Evolutionary conservation across 1,140 invertebrate species (phyloP).

Genomic region (Stegodyphus dumicola): DNA sequence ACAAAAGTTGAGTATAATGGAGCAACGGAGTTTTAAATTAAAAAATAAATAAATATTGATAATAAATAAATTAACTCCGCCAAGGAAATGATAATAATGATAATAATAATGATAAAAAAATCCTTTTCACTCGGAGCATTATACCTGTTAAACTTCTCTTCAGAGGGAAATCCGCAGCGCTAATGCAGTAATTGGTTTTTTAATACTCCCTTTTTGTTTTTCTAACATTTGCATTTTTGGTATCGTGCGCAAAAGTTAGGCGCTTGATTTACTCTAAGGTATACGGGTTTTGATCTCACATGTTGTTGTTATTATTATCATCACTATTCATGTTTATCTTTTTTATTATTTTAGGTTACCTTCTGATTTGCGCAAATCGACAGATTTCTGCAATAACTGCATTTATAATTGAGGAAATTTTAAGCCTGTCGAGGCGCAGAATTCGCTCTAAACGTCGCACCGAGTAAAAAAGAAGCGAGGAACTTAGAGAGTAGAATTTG

Average conservation of each 20-base stretch:
- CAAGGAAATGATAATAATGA: conserved; percentile 13
- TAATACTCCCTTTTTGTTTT: conserved; percentile 16
- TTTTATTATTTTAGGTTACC: background rate
- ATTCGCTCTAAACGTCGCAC: conserved; percentile 2
- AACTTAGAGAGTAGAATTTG: background rate
- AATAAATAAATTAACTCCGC: conserved; percentile 43
- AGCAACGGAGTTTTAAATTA: conserved; percentile 28
- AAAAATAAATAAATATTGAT: conserved; percentile 30
- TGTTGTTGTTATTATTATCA: conserved; percentile 23
- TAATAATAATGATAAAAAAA: background rate
- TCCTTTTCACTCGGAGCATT: background rate
- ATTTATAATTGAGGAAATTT: conserved; percentile 48
- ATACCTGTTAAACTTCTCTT: background rate
- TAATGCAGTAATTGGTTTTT: conserved; percentile 56
- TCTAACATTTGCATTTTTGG: conserved; percentile 33
- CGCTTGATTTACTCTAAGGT: conserved; percentile 11
- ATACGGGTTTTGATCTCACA: conserved; percentile 8
- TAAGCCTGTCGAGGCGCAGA: conserved; percentile 15
- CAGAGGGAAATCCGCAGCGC: background rate
- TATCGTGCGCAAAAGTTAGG: background rate
- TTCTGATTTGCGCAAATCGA: background rate
- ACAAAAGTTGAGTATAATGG: conserved; percentile 1
- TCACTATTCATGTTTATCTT: background rate
- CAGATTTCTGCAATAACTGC: background rate
- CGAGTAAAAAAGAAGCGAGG: background rate